Evolutionary conservation across 1,140 invertebrate species (phyloP).

Genomic region (Varroa destructor): DNA sequence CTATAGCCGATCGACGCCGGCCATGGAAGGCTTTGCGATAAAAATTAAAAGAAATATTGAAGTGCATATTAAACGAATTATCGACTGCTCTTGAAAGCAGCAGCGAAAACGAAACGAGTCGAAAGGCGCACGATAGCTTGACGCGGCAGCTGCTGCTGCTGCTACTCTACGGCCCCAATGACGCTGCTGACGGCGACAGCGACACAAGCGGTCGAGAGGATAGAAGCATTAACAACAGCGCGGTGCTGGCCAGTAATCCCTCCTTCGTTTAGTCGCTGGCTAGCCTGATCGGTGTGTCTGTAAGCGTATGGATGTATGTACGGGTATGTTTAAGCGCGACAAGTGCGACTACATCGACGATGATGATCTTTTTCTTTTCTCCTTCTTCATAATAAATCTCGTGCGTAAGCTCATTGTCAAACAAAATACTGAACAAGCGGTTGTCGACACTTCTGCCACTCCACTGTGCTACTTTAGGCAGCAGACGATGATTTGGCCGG

Average conservation of each 20-base stretch:
- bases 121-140: neutral
- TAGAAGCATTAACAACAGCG: no score
- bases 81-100: slow-evolving; percentile 24
- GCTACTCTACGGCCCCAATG: no score
- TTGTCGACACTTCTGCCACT: no score
- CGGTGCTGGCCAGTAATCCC: no score
- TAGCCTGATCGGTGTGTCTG: no score
- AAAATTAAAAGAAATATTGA: slow-evolving; percentile 29
- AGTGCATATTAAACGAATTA: slow-evolving; percentile 29
- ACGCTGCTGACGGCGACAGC: no score
- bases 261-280: no score
- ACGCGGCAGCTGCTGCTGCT: slow-evolving; percentile 3
- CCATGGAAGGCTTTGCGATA: slow-evolving; percentile 26
- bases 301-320: no score
- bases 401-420: slow-evolving; percentile 27
- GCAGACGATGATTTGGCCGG: no score
- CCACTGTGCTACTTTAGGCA: no score
- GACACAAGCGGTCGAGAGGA: no score
- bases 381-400: slow-evolving; percentile 28
- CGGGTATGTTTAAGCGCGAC: neutral
- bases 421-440: neutral
- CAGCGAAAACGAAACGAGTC: neutral
- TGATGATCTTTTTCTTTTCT: neutral
- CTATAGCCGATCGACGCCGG: no score
- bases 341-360: neutral